A percentile compares a stretch with the other conserved stretches of the same genome.
Conservation (phyloP, 1,140 invertebrate genomes). For the Drosophila truncata region DNA sequence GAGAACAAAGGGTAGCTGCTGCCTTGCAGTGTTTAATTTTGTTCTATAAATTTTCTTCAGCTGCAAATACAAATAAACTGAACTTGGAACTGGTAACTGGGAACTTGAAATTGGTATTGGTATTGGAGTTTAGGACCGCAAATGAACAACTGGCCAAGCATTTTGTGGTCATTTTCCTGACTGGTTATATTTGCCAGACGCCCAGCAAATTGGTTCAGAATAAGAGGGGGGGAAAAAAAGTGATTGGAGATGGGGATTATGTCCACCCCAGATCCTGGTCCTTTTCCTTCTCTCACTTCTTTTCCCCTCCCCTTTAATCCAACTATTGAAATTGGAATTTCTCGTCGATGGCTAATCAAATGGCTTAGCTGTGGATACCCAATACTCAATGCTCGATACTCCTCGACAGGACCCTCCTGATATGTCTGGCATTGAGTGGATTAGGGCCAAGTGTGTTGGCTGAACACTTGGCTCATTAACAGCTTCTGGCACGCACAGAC, state of each 20-base stretch:
- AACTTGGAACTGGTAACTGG: constrained; percentile 2
- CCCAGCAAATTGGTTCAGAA: constrained; percentile 62
- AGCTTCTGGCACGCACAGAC: constrained; percentile 57
- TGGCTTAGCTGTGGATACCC: constrained; percentile 43
- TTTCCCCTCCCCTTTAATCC: not conserved
- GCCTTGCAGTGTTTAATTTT: constrained; percentile 70
- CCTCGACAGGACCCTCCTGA: not conserved
- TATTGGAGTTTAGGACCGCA: constrained; percentile 33
- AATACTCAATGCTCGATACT: constrained; percentile 13
- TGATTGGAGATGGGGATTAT: constrained; percentile 3
- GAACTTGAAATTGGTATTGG: constrained; percentile 2
- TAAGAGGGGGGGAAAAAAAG: constrained; percentile 9
- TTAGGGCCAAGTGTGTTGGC: constrained; percentile 27
- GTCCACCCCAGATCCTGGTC: not conserved
- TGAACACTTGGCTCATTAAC: constrained; percentile 71
- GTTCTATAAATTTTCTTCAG: constrained; percentile 66
- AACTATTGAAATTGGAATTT: constrained; percentile 67
- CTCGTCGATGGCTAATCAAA: constrained; percentile 59
- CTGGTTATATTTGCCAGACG: constrained; percentile 47
- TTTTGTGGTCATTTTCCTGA: constrained; percentile 65
- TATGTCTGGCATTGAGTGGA: constrained; percentile 30
- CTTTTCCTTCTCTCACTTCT: not conserved
- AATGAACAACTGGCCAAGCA: constrained; percentile 67
- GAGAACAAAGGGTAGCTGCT: not conserved
- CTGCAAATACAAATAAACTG: constrained; percentile 63